phyloP scores from a whole-genome alignment of 92 coral and sea anemone genomes.

The Porites divaricata region DNA sequence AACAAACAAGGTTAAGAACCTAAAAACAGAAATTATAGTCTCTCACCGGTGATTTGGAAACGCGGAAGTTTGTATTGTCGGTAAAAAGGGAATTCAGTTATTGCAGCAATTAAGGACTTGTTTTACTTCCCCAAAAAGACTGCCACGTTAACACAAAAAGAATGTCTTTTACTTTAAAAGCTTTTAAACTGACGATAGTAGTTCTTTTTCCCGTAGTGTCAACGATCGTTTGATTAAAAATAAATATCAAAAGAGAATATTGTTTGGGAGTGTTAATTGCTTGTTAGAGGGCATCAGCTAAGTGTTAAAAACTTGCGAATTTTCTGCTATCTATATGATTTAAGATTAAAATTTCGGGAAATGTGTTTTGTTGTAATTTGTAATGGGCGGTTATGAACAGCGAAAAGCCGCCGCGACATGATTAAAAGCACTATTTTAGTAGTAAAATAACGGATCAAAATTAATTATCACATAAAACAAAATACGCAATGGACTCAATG shows the following conservation, averaged over 20 bases:
- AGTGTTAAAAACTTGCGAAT: not conserved
- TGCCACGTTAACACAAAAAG: not conserved
- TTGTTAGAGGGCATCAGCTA: not conserved
- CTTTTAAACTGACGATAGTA: not conserved
- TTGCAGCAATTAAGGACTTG: not conserved
- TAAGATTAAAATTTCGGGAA: not conserved
- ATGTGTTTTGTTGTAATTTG: not conserved
- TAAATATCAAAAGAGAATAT: not conserved
- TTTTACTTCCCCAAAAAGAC: not conserved
- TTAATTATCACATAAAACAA: conserved; percentile 2
- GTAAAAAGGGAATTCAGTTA: conserved; percentile 1
- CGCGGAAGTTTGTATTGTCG: conserved; percentile 6
- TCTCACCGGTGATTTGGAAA: not conserved
- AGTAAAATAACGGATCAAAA: not conserved
- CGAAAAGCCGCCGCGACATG: conserved; percentile 13
- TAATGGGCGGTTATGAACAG: not conserved
- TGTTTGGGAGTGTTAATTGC: conserved; percentile 21
- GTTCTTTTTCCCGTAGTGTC: conserved; percentile 13
- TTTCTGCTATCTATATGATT: not conserved
- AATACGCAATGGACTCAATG: not conserved
- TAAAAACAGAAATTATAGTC: not conserved
- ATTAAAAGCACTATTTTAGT: not conserved
- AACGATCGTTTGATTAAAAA: not conserved
- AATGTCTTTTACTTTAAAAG: conserved; percentile 14
- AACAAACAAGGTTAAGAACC: not conserved